phyloP scores from a whole-genome alignment of 2,888 invertebrate species.

The Eueremaeus valkanovi region DNA sequence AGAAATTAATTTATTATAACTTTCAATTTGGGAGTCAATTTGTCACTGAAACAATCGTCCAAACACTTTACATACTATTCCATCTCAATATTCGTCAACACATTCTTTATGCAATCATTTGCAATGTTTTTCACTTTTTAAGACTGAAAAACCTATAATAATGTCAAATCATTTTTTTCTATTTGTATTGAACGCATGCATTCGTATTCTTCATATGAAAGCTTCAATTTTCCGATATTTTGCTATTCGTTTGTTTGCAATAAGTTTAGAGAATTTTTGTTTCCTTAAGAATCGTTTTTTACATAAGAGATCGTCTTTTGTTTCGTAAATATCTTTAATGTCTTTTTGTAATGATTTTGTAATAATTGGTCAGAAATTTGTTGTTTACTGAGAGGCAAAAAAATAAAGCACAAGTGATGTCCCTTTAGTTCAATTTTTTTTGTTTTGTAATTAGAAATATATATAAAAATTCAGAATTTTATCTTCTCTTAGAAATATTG shows the following conservation, averaged over 20 bases:
- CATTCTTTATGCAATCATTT: too few species aligned
- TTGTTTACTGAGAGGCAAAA: not conserved
- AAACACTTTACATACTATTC: not conserved
- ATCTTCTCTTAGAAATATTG: not conserved
- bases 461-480: slow-evolving; percentile 5
- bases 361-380: not conserved
- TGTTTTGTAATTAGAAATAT: not conserved
- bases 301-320: not conserved
- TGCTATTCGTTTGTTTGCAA: not conserved
- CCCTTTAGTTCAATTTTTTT: not conserved
- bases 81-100: too few species aligned
- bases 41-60: not conserved
- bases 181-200: not conserved
- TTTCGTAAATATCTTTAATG: not conserved
- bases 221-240: not conserved
- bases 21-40: not conserved
- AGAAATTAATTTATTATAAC: not conserved
- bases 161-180: not conserved
- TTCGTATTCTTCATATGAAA: not conserved
- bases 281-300: not conserved
- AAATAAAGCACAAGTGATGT: slow-evolving; percentile 3
- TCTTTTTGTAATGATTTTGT: not conserved
- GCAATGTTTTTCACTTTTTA: not conserved
- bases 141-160: not conserved
- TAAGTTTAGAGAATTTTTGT: not conserved